These are phyloP conservation scores for Pachycephus smyrnensis DNA, from an alignment of 2,888 invertebrate genomes.

Conservation along the genomic window DNA sequence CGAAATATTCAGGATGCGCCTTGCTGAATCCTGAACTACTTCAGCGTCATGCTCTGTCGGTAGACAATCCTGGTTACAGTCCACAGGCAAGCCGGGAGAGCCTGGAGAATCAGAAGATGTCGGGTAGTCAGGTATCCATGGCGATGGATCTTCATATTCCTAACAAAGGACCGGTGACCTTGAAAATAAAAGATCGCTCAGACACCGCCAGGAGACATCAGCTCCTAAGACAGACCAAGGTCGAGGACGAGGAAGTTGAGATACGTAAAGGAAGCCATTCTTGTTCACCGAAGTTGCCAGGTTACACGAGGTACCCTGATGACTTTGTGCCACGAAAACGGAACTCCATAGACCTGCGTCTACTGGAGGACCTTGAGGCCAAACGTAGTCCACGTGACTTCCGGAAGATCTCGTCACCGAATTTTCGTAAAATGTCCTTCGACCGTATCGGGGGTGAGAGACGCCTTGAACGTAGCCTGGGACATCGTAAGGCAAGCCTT, in stretches of 20 bases:
- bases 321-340: conserved; percentile 61
- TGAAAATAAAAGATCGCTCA: conserved; percentile 74
- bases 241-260: conserved; percentile 74
- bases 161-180: conserved; percentile 72
- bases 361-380: conserved; percentile 55
- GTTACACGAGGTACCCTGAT: conserved; percentile 59
- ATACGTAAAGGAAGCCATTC: conserved; percentile 42
- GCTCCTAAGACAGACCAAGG: conserved; percentile 80
- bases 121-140: conserved; percentile 77
- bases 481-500: conserved; percentile 59
- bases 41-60: conserved; percentile 84
- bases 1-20: conserved; percentile 68
- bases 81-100: conserved; percentile 64
- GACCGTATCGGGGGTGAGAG: conserved; percentile 58
- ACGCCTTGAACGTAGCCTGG: conserved; percentile 51
- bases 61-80: conserved; percentile 77
- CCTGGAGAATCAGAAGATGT: conserved; percentile 71
- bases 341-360: conserved; percentile 58
- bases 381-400: conserved; percentile 56
- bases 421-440: conserved; percentile 62
- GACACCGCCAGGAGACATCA: conserved; percentile 80
- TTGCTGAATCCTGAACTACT: conserved; percentile 75
- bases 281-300: conserved; percentile 50
- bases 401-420: conserved; percentile 57
- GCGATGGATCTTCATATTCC: conserved; percentile 80